Evolutionary conservation across 2,888 invertebrate genomes (phyloP), one percentile per base, ranked within the genome.

Genomic region (Salpingus planirostris): DNA sequence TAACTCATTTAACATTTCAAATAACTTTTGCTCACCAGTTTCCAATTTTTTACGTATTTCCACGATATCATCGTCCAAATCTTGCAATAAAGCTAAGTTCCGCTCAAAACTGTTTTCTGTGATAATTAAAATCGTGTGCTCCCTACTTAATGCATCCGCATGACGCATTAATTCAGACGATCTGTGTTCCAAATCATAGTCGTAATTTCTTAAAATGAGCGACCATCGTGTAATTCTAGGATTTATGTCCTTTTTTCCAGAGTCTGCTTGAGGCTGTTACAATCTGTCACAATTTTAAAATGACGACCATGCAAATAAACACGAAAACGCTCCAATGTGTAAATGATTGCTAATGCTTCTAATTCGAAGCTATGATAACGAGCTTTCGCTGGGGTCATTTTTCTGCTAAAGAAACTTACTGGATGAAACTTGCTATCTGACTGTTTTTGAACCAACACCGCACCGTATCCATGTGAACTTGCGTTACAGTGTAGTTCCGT

Each of bases 401-500:
- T 11, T 12, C 15, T 6, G 13, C 26, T 26, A 13, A 23, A 30
- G 13, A 6, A 30, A 8, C 10, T 14, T 3, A 30, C 14, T 3
- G 29, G 29, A 12, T 22, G 29, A 12, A 29, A 29, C 13, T 11
- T 11, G 2, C 11, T 10, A 15, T 27, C 29, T 4, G 10, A 5
- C 21, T 29, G 29, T 29, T 21, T 21, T 10, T 29, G 29, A 7
- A 29, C 7, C 7, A 29, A 21, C 3, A 29, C 21, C 6, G 21
- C 24, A 7, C 31, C 31, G 11, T 15, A 31, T 8, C 31, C 31
- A 10, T 7, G 7, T 3, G 27, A 3, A 27, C 14, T 14, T 5
- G 24, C 24, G 14, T 31, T 24, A 8, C 24, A 24, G 15, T 31
- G 31, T 4, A 31, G 11, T 14, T 31, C 24, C 3, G 24, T 31